A percentile compares a stretch with the other conserved stretches of the same genome.
phyloP scores from a whole-genome alignment of 2,888 invertebrate genomes.

The Strigamia maritima region DNA sequence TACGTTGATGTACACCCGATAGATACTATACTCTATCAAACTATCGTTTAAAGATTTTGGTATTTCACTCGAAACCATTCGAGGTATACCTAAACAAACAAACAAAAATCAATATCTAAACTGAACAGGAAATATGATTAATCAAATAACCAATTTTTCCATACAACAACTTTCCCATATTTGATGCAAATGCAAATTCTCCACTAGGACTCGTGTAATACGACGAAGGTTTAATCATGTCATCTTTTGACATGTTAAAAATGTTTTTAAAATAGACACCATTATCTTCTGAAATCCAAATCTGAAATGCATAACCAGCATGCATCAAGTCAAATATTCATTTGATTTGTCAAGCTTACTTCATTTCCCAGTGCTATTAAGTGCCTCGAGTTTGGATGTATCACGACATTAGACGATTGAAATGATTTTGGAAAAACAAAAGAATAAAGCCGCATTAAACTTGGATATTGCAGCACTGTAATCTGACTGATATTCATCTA shows the following conservation, averaged over 20 bases:
- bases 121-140: not conserved
- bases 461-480: not conserved
- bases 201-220: not conserved
- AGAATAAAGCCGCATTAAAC: not conserved
- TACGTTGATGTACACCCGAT: not conserved
- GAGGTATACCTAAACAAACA: not conserved
- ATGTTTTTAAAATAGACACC: not conserved
- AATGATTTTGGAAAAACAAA: not conserved
- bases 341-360: not conserved
- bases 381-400: not conserved
- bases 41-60: not conserved
- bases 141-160: slow-evolving; percentile 12
- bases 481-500: not conserved
- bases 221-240: not conserved
- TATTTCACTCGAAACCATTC: not conserved
- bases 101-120: not conserved
- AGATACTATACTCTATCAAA: not conserved
- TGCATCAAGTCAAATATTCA: not conserved
- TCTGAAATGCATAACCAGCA: not conserved
- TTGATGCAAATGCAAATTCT: not conserved
- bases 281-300: slow-evolving; percentile 16
- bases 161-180: not conserved
- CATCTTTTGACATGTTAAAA: not conserved
- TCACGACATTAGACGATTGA: not conserved
- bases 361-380: not conserved